Conservation (phyloP, 2,888 invertebrate species). For the Anorthoa munda region DNA sequence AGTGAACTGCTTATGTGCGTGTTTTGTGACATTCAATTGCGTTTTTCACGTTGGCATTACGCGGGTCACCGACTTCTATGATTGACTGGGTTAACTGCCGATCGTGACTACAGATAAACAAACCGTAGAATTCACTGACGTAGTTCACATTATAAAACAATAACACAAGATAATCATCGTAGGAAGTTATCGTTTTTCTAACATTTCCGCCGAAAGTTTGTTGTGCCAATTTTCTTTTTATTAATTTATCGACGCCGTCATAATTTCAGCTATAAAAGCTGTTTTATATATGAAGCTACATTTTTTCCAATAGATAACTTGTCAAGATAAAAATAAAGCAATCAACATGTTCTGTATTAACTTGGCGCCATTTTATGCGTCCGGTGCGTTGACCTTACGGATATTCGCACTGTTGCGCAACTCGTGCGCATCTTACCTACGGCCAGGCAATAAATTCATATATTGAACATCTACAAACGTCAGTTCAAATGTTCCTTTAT, state of each 20-base stretch:
- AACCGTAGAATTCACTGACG: conserved; percentile 47
- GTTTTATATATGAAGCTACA: conserved; percentile 28
- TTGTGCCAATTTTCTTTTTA: conserved; percentile 37
- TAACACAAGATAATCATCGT: conserved; percentile 48
- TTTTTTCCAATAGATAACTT: conserved; percentile 56
- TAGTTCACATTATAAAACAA: conserved; percentile 57
- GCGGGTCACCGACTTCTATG: conserved; percentile 63
- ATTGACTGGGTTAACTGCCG: conserved; percentile 63
- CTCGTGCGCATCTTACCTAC: conserved; percentile 75
- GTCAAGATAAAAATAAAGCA: conserved; percentile 60
- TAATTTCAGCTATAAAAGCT: conserved; percentile 33
- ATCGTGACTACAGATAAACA: conserved; percentile 58
- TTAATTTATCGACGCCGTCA: conserved; percentile 35
- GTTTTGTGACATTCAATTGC: conserved; percentile 53
- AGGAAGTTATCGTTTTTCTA: conserved; percentile 56
- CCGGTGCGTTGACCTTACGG: conserved; percentile 80
- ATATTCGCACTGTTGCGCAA: conserved; percentile 81
- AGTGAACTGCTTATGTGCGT: conserved; percentile 51
- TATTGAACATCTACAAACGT: conserved; percentile 57
- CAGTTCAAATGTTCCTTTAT: conserved; percentile 39
- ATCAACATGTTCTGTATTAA: conserved; percentile 54
- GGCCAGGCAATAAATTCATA: conserved; percentile 65
- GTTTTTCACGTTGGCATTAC: conserved; percentile 53
- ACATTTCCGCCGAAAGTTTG: conserved; percentile 33
- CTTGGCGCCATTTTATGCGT: conserved; percentile 77